Evolutionary conservation across 2,113 vertebrate genomes (phyloP).

Genomic region (Takifugu bimaculatus): DNA sequence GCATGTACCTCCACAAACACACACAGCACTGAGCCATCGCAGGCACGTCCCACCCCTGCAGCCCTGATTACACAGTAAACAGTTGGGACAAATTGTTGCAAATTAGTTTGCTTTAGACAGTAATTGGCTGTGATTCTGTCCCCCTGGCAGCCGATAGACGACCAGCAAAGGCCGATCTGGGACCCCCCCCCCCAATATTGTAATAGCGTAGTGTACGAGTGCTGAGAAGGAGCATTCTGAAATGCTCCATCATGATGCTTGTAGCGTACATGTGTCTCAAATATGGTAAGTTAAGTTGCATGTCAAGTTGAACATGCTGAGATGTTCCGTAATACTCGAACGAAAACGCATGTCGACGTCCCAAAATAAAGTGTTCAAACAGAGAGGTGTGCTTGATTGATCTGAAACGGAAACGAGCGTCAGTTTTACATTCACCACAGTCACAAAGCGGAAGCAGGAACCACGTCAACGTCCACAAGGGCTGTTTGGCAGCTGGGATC

Average conservation of each 20-base stretch:
- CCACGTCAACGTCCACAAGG: too few relatives aligned
- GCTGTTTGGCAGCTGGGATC: too few relatives aligned
- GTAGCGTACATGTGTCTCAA: constrained; percentile 31
- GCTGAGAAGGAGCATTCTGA: background rate
- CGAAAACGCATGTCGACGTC: background rate
- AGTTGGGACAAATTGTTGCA: background rate
- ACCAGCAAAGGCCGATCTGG: too few relatives aligned
- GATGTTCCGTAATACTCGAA: background rate
- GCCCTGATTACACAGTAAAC: background rate
- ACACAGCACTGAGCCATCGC: constrained; percentile 2
- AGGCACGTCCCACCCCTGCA: background rate
- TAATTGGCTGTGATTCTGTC: too few relatives aligned
- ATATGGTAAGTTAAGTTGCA: constrained; percentile 20
- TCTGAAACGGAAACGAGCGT: background rate
- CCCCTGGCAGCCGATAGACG: too few relatives aligned
- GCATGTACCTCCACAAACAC: constrained; percentile 28
- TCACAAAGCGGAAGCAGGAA: background rate
- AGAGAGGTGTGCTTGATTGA: constrained; percentile 24
- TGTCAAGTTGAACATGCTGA: background rate
- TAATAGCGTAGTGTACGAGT: too few relatives aligned
- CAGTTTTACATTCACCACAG: background rate
- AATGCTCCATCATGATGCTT: constrained; percentile 3
- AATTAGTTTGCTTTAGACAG: too few relatives aligned
- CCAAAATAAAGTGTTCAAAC: background rate
- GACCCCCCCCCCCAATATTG: too few relatives aligned